Evolutionary conservation across 2,797 vertebrate genomes (phyloP), one percentile per base, ranked within the genome.

Genomic region (Hydrolagus colliei): DNA sequence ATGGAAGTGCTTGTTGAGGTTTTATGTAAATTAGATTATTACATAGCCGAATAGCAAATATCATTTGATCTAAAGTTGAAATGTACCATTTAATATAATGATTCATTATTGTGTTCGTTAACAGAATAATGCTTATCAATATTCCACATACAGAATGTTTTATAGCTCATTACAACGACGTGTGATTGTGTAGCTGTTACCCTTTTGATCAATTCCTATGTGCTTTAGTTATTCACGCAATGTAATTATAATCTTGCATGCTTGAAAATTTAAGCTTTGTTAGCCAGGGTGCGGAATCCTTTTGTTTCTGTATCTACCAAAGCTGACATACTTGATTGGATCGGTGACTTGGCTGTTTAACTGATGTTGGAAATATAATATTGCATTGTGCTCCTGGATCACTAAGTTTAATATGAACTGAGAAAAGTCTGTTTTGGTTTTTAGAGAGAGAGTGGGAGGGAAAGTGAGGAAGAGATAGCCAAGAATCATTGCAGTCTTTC

Each of bases 301-400:
- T 71, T 84, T 71, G 79, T 65, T 41, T 71, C 65, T 84, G 79
- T 71, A 32, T 32, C 32, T 68, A 68, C 79, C 79, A 84, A 84
- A 84, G 79, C 79, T 84, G 79, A 9, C 79, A 84, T 27, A 52
- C 32, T 65, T 84, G 79, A 84, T 84, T 67, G 0, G 5, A 22
- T 71, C 75, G 61, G 75, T 76, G 18, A 3, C 14, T 52, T 59
- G 32, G 22, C 35, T 75, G 7, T 52, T 75, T 9, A 2, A 9
- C 4, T 16, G 73, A 13, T 32, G 18, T 74, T 61, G 0, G 75
- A 52, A 52, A 52, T 61, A 11, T 59, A 61, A 3, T 77, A 20
- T 11, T 59, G 41, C 2, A 77, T n/a, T 22, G 52, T 52, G 6
- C 18, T n/a, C 61, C 10, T 11, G 10, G 18, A n/a, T 9, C 41